Percentiles rank a stretch among this genome's conserved stretches.
Evolutionary conservation across 2,888 invertebrate species (phyloP).

Genomic region (Thysanoteuthis rhombus): DNA sequence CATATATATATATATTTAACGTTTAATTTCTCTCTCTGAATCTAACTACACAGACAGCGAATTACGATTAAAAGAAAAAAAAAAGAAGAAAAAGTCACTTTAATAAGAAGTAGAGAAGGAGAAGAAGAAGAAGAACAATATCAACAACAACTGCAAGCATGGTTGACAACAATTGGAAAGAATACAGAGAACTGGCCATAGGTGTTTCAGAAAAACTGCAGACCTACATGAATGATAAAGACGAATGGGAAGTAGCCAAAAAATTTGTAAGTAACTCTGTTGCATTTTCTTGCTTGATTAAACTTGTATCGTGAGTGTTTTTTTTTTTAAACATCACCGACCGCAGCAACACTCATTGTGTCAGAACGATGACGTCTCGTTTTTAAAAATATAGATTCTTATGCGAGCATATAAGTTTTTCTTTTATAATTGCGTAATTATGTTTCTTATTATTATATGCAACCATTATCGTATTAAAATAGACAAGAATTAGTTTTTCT

Average conservation of each 20-base stretch:
- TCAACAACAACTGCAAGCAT: neutral
- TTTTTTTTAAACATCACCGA: too few species aligned
- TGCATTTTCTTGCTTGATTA: neutral
- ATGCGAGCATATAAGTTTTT: too few species aligned
- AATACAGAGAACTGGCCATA: neutral
- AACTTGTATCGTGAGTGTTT: too few species aligned
- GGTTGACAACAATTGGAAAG: slow-evolving; percentile 15
- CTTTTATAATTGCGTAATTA: too few species aligned
- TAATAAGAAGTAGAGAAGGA: neutral
- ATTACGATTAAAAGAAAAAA: neutral
- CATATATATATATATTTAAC: neutral
- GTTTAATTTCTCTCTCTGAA: neutral
- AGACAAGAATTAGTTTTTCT: too few species aligned
- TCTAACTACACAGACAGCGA: neutral
- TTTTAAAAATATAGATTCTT: too few species aligned
- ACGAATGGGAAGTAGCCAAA: slow-evolving; percentile 28
- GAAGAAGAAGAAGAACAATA: too few species aligned
- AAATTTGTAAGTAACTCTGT: slow-evolving; percentile 13
- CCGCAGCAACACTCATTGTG: too few species aligned
- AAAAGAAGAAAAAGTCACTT: neutral
- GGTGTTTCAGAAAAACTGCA: slow-evolving; percentile 12
- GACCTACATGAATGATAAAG: slow-evolving; percentile 21
- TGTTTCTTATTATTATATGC: too few species aligned
- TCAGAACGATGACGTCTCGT: too few species aligned
- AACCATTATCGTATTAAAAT: too few species aligned